Base-by-base conservation (phyloP, 2,797 vertebrate species). In the Etheostoma nigrum region DNA sequence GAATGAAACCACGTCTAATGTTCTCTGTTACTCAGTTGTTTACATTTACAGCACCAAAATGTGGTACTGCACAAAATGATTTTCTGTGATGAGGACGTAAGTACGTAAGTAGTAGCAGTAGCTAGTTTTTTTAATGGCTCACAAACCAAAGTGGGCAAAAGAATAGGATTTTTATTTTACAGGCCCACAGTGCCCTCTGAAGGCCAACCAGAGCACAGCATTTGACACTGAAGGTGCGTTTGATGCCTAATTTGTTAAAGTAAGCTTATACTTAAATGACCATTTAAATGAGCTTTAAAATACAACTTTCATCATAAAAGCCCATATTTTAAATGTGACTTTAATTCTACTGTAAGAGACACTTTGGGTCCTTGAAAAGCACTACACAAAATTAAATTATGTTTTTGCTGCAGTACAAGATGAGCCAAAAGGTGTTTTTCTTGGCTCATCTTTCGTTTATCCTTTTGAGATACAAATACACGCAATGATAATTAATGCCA, bases 101-200 rank as follows among this genome's bases (percentile, higher is more conserved):
- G 5, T 5, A 30, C 30, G 18, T 11, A 33, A 33, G 15, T 33
- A 45, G 33, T 36, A 36, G 33, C 2, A 30, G 30, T 30, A 10
- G 33, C 9, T 36, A 3, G 9, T 62, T 10, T 4, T 40, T 62
- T 53, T n/a, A 40, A 42, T 21, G 51, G 25, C 48, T 45, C 36
- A 67, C 19, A 19, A 61, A 15, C 49, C 14, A 14, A 25, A 53
- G 45, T 19, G 16, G 6, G 16, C 12, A 4, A 6, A 19, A 12
- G 21, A 66, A 23, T 5, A 1, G 42, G 13, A 13, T 44, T 15
- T 44, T 40, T 58, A 14, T 55, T 33, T 42, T 5, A 61, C 25
- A 67, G 65, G 15, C 13, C 12, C 12, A 61, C 2, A 59, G 77
- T 30, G 71, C 86, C 79, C 61, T 14, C 82, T 66, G 19, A 59